Evolutionary conservation across 2,113 vertebrate genomes (phyloP).

Genomic region (Ictidomys tridecemlineatus): DNA sequence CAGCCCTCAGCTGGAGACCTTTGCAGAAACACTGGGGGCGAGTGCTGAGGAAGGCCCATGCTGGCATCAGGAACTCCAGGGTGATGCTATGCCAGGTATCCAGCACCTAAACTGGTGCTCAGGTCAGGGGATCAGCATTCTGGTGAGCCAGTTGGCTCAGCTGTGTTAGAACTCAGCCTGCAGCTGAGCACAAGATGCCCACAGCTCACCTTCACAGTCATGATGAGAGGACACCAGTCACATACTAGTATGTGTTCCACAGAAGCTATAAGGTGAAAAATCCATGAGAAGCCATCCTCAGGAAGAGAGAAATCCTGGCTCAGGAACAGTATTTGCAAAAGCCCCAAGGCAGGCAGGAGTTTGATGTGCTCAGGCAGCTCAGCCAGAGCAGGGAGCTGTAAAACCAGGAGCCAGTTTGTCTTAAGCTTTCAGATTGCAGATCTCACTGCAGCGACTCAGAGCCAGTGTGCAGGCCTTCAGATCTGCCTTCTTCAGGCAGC

Average conservation of each 20-base stretch:
- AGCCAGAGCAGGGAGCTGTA: neutral
- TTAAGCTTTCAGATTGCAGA: no score
- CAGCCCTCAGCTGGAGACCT: no score
- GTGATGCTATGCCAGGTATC: no score
- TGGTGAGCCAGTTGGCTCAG: neutral
- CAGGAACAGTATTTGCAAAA: neutral
- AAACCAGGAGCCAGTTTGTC: neutral
- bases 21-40: no score
- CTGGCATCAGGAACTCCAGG: no score
- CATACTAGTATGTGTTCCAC: accelerated
- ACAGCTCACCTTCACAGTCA: neutral
- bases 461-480: no score
- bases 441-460: neutral
- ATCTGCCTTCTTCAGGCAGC: neutral
- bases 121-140: neutral
- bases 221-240: neutral
- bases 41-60: no score
- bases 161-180: neutral
- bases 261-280: accelerated
- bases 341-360: neutral
- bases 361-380: neutral
- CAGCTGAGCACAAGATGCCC: accelerated
- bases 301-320: neutral
- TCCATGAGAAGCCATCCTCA: neutral
- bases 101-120: no score